phyloP scores from a whole-genome alignment of 2,888 invertebrate species.

The Monopis laevigella region DNA sequence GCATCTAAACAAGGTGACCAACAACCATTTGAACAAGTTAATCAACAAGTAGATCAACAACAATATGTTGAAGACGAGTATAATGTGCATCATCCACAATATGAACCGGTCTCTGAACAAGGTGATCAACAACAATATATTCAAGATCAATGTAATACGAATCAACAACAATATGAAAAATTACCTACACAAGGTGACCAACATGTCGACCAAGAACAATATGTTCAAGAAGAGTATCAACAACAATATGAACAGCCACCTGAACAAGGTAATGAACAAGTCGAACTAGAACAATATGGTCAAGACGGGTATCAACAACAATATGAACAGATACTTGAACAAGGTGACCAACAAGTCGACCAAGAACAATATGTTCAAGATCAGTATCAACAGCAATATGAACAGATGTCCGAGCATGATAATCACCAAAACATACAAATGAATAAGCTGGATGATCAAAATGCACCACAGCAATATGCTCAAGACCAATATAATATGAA shows the following conservation, averaged over 20 bases:
- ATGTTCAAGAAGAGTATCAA: constrained; percentile 9
- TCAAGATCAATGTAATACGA: constrained; percentile 13
- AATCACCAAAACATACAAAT: constrained; percentile 11
- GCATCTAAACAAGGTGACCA: constrained; percentile 11
- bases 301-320: neutral
- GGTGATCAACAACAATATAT: constrained; percentile 18
- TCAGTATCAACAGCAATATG: neutral
- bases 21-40: constrained; percentile 17
- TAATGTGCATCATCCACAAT: neutral
- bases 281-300: neutral
- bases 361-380: neutral
- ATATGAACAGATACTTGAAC: neutral
- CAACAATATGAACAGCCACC: constrained; percentile 15
- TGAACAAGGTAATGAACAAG: constrained; percentile 18
- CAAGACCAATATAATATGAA: too few relatives aligned
- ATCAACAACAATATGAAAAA: constrained; percentile 15
- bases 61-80: neutral
- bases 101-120: neutral
- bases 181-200: constrained; percentile 16
- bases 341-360: constrained; percentile 10
- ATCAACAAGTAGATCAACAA: constrained; percentile 18
- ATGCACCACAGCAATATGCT: too few relatives aligned
- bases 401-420: neutral
- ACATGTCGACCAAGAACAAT: constrained; percentile 12
- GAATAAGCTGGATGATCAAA: too few relatives aligned